phyloP scores from a whole-genome alignment of 2,113 vertebrate species.

The Ictalurus furcatus region DNA sequence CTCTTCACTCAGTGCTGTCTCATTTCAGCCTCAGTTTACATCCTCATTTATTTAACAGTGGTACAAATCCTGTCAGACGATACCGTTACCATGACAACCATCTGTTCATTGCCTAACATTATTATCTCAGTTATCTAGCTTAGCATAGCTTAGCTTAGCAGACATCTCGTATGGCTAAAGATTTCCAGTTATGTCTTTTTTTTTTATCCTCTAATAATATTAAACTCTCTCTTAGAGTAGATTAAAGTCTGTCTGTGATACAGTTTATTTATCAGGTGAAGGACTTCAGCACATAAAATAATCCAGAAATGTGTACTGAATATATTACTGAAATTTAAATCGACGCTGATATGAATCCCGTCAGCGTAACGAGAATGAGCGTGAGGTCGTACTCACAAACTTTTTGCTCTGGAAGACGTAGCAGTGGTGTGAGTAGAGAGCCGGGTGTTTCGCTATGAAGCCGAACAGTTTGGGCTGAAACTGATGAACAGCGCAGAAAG shows the following conservation, averaged over 20 bases:
- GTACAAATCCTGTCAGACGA: not conserved
- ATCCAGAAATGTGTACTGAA: not conserved
- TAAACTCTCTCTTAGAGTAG: too few relatives aligned
- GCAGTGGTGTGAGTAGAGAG: constrained; percentile 66
- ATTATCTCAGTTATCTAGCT: not conserved
- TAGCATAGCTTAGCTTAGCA: not conserved
- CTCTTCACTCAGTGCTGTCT: not conserved
- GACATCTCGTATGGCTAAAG: not conserved
- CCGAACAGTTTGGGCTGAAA: constrained; percentile 68
- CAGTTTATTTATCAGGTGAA: too few relatives aligned
- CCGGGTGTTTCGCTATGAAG: constrained; percentile 71
- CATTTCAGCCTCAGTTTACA: not conserved
- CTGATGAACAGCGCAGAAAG: constrained; percentile 72
- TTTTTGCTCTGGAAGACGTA: constrained; percentile 73
- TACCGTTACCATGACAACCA: not conserved
- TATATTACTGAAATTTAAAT: not conserved
- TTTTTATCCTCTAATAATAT: too few relatives aligned
- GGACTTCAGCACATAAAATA: not conserved
- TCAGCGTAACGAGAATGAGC: not conserved
- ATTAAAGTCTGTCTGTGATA: too few relatives aligned
- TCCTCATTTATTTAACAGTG: not conserved
- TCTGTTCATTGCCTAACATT: not conserved
- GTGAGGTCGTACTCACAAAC: constrained; percentile 66
- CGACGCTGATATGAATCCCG: not conserved
- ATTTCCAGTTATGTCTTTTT: too few relatives aligned